phyloP scores from a whole-genome alignment of 2,888 invertebrate genomes.

The Perithous albicinctus region DNA sequence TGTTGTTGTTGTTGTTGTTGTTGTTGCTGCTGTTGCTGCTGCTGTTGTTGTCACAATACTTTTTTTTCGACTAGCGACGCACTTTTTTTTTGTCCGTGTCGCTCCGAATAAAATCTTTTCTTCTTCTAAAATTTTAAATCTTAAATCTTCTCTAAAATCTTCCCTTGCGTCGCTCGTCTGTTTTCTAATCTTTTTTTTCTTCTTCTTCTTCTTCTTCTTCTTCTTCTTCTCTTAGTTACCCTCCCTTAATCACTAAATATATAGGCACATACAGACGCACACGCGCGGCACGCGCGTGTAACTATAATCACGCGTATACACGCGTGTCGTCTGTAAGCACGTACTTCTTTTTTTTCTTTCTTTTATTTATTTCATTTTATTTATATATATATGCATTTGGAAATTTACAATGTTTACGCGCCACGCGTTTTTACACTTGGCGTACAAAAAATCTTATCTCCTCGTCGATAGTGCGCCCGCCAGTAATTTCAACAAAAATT shows the following conservation, averaged over 20 bases:
- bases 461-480: slow-evolving; percentile 40
- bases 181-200: slow-evolving; percentile 32
- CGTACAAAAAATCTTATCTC: slow-evolving; percentile 34
- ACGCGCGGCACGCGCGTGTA: slow-evolving; percentile 10
- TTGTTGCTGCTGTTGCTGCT: slow-evolving; percentile 32
- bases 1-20: slow-evolving; percentile 30
- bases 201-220: too few relatives aligned
- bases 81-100: too few relatives aligned
- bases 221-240: slow-evolving; percentile 19
- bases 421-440: slow-evolving; percentile 31
- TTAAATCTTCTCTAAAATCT: slow-evolving; percentile 28
- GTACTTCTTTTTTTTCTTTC: slow-evolving; percentile 35
- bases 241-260: slow-evolving; percentile 44
- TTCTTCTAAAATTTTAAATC: too few relatives aligned
- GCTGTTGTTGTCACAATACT: slow-evolving; percentile 20
- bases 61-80: slow-evolving; percentile 37
- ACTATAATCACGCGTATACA: slow-evolving; percentile 12
- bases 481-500: slow-evolving; percentile 16
- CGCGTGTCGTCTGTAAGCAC: slow-evolving; percentile 42
- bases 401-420: slow-evolving; percentile 48
- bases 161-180: slow-evolving; percentile 42
- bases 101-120: slow-evolving; percentile 49
- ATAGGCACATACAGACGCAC: slow-evolving; percentile 47
- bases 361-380: slow-evolving; percentile 39
- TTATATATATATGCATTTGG: slow-evolving; percentile 44